Evolutionary conservation across 2,888 invertebrate genomes (phyloP).

Genomic region (Drosophila suboccidentalis): DNA sequence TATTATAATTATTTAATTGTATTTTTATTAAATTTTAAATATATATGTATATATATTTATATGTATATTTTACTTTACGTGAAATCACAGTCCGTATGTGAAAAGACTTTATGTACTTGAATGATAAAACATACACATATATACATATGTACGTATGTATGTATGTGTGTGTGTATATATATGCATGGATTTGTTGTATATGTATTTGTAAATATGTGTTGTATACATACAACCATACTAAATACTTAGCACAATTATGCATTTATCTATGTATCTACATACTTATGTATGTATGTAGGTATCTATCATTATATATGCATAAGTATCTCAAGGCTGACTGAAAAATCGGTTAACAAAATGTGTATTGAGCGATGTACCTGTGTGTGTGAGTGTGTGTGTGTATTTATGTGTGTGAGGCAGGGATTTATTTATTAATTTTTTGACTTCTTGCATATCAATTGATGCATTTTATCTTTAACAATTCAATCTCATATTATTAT

Average conservation of each 20-base stretch:
- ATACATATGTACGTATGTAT: conserved; percentile 19
- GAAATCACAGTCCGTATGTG: conserved; percentile 86
- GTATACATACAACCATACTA: conserved; percentile 20
- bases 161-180: conserved; percentile 26
- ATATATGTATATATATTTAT: conserved; percentile 44
- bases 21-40: conserved; percentile 35
- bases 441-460: conserved; percentile 21
- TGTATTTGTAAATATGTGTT: conserved; percentile 25
- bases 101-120: conserved; percentile 83
- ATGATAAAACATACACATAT: conserved; percentile 57
- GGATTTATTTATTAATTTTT: neutral
- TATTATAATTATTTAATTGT: conserved; percentile 29
- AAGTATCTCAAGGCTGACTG: conserved; percentile 60
- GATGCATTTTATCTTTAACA: conserved; percentile 41
- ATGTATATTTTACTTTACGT: conserved; percentile 80
- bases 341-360: conserved; percentile 49
- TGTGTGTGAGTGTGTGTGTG: conserved; percentile 4
- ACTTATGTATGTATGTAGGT: conserved; percentile 43
- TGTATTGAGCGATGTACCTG: conserved; percentile 33
- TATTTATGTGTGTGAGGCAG: conserved; percentile 8
- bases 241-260: conserved; percentile 19
- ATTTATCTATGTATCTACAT: conserved; percentile 37
- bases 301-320: conserved; percentile 42
- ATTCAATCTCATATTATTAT: conserved; percentile 35
- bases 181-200: conserved; percentile 9